Conservation (phyloP, 2,797 vertebrate genomes). For the Podargus strigoides region DNA sequence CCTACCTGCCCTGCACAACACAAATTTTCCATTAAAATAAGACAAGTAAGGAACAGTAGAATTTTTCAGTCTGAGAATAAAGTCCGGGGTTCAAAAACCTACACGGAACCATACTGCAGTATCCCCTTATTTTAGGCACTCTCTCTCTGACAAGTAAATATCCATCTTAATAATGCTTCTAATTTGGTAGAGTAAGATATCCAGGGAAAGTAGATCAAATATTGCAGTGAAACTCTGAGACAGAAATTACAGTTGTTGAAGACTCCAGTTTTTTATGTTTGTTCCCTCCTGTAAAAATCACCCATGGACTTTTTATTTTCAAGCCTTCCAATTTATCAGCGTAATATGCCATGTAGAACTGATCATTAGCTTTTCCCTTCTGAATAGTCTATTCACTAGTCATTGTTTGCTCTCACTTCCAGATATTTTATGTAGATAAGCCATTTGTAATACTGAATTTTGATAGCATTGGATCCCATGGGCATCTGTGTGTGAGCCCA, state of each 20-base stretch:
- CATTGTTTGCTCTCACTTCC: not conserved
- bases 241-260: not conserved
- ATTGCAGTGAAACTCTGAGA: not conserved
- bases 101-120: not conserved
- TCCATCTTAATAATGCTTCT: not conserved
- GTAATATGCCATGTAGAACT: not conserved
- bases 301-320: not conserved
- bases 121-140: not conserved
- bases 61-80: not conserved
- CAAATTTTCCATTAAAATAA: not conserved
- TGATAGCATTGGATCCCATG: not conserved
- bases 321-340: not conserved
- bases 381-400: not conserved
- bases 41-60: not conserved
- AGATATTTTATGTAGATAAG: constrained; percentile 2
- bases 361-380: not conserved
- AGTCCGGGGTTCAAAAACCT: not conserved
- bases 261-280: not conserved
- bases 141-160: not conserved
- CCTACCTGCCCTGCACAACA: not conserved
- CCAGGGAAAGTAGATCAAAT: not conserved
- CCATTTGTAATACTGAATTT: not conserved
- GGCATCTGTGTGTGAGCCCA: not conserved
- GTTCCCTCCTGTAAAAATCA: not conserved
- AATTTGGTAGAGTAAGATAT: not conserved